Base-by-base conservation (phyloP, 1,140 invertebrate species). In the Anastrepha ludens region DNA sequence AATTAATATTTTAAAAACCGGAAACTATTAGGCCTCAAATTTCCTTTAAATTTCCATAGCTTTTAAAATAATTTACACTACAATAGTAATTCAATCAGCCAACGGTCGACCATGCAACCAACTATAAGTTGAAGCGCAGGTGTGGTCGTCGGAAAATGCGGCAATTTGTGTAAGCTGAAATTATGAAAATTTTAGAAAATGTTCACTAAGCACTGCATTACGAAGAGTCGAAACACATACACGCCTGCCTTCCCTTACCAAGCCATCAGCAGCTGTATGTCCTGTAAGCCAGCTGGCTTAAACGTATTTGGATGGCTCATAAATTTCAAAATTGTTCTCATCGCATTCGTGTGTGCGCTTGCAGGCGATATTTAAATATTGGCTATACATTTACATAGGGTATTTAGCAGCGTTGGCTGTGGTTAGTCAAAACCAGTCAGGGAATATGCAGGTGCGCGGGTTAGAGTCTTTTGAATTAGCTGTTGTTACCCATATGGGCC, bases 181-280 rank as follows among this genome's bases (percentile, higher is more conserved):
- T 74, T 74, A 47, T 6, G 39, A 74, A 74, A 47, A 74, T 74
- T 67, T 67, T 9, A 67, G 20, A 39, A 39, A 67, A 74, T 74
- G 47, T 15, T 9, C 70, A n/a, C 13, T 3, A 74, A 15, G 13
- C 70, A 50, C 29, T 67, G 3, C 11, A 3, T 11, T 20, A 67
- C 3, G 64, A 11, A 4, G 64, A 20, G 29, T 0, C 64, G 29
- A 41, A 67, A 13, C 20, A 41, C 64, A 39, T 8, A 29, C 29
- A 29, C 29, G 20, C 64, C 0, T 2, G 9, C 64, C 29, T 29
- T 29, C 29, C 29, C 29, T 67, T 7, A 67, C 64, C 64, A 39
- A n/a, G 13, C 11, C 50, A 55, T 55, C 50, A 55, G 50, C 50
- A 55, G 11, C 50, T 55, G 50, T 55, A 8, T 8, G 2, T 55